phyloP scores from a whole-genome alignment of 2,797 vertebrate species.

The Tolypeutes matacus region DNA sequence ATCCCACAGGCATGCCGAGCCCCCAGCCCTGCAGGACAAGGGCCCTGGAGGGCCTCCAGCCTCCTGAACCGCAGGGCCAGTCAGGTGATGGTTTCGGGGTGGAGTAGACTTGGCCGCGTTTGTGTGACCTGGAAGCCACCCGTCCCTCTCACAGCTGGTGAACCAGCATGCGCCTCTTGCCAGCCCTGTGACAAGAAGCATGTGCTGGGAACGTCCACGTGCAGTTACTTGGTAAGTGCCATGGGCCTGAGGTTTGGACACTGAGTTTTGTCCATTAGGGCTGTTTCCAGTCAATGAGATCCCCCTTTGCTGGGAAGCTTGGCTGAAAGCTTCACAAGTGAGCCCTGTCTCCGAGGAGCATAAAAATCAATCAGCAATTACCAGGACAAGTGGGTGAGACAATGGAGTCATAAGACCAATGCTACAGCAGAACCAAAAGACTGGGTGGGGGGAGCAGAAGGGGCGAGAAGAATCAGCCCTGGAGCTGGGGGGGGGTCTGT shows the following conservation, averaged over 20 bases:
- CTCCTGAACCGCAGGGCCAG: too few relatives aligned
- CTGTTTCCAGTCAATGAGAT: accelerated
- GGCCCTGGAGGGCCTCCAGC: too few relatives aligned
- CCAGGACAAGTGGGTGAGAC: not conserved
- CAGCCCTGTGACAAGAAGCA: accelerated
- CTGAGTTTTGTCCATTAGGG: accelerated
- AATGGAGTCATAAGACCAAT: accelerated
- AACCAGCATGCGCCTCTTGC: not conserved
- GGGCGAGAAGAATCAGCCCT: accelerated
- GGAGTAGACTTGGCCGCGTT: accelerated
- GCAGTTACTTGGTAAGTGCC: too few relatives aligned
- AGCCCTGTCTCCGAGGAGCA: not conserved
- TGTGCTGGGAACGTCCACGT: accelerated
- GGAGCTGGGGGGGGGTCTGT: not conserved
- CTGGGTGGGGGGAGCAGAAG: not conserved
- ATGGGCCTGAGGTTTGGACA: not conserved
- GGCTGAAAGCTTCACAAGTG: not conserved
- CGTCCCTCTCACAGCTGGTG: accelerated
- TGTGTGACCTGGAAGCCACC: too few relatives aligned
- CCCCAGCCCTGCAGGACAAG: accelerated
- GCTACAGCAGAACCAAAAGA: not conserved
- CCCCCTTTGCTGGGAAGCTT: not conserved
- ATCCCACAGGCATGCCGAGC: too few relatives aligned
- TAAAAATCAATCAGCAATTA: not conserved
- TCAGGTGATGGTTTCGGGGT: accelerated